A percentile compares a stretch with the other conserved stretches of the same genome.
Evolutionary conservation across 2,888 invertebrate genomes (phyloP).

Genomic region (Chymomyza fuscimana): DNA sequence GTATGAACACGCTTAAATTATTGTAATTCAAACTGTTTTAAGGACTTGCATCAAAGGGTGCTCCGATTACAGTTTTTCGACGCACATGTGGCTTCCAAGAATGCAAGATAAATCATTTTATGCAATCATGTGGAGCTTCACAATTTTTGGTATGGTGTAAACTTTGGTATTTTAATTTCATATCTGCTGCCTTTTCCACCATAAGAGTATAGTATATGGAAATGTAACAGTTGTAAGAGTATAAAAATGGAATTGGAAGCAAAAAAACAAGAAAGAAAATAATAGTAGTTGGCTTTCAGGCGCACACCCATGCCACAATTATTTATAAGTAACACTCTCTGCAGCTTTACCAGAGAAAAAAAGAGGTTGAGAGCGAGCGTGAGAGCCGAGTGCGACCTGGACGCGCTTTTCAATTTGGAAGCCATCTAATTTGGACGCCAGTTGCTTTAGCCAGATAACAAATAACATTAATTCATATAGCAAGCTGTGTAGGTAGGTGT

Average conservation of each 20-base stretch:
- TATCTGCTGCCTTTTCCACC: no score
- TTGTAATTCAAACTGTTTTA: no score
- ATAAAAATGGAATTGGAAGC: background rate
- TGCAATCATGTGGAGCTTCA: no score
- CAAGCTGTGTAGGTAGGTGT: background rate
- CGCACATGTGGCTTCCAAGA: no score
- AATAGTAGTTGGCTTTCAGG: constrained; percentile 40
- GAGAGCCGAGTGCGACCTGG: constrained; percentile 21
- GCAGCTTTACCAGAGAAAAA: background rate
- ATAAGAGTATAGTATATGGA: background rate
- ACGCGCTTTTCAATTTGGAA: background rate
- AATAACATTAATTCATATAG: background rate
- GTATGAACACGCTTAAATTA: no score
- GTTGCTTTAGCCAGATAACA: background rate
- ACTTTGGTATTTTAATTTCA: background rate
- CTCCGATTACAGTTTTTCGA: no score
- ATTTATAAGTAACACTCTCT: constrained; percentile 45
- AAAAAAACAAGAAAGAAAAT: constrained; percentile 18
- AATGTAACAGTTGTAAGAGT: background rate
- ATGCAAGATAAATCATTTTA: no score
- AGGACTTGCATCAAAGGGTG: no score
- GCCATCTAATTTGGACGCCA: background rate
- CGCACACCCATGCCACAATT: constrained; percentile 51
- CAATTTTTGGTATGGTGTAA: no score
- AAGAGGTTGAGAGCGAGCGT: constrained; percentile 7